A percentile compares a stretch with the other conserved stretches of the same genome.
Evolutionary conservation across 2,113 vertebrate genomes (phyloP).

Genomic region (Balaeniceps rex): DNA sequence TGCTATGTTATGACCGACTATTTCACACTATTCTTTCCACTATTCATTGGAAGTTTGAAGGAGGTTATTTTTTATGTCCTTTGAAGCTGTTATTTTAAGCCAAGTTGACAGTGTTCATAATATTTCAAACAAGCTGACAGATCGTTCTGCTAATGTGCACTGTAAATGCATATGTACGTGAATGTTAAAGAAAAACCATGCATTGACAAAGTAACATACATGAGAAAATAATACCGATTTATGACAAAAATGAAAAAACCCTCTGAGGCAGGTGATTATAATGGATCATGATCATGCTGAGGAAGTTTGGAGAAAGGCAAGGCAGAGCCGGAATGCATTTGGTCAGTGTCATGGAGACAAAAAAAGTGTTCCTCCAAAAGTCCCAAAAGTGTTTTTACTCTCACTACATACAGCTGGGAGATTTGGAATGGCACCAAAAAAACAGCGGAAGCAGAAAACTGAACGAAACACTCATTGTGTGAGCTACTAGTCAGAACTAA

Average conservation of each 20-base stretch:
- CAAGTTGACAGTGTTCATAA: conserved; percentile 45
- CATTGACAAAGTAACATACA: not conserved
- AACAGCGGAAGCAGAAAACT: not conserved
- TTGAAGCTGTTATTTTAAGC: conserved; percentile 52
- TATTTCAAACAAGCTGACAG: conserved; percentile 38
- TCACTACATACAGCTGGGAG: conserved; percentile 16
- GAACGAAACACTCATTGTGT: not conserved
- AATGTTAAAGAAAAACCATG: conserved; percentile 14
- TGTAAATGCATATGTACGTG: not conserved
- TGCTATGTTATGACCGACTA: not conserved
- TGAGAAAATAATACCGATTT: conserved; percentile 46
- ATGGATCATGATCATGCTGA: conserved; percentile 14
- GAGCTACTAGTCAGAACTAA: not conserved
- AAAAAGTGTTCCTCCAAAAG: not conserved
- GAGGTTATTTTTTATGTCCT: conserved; percentile 43
- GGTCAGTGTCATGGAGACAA: not conserved
- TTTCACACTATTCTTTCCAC: conserved; percentile 15
- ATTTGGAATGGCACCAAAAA: conserved; percentile 32
- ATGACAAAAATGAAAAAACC: conserved; percentile 27
- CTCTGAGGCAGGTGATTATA: conserved; percentile 27
- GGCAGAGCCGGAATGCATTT: not conserved
- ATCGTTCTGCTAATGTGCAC: not conserved
- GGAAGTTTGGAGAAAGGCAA: conserved; percentile 35
- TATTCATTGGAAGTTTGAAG: conserved; percentile 1
- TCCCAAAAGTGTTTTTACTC: conserved; percentile 8